Evolutionary conservation across 2,113 vertebrate genomes (phyloP), one percentile per base, ranked within the genome.

Genomic region (Dasypus novemcinctus): DNA sequence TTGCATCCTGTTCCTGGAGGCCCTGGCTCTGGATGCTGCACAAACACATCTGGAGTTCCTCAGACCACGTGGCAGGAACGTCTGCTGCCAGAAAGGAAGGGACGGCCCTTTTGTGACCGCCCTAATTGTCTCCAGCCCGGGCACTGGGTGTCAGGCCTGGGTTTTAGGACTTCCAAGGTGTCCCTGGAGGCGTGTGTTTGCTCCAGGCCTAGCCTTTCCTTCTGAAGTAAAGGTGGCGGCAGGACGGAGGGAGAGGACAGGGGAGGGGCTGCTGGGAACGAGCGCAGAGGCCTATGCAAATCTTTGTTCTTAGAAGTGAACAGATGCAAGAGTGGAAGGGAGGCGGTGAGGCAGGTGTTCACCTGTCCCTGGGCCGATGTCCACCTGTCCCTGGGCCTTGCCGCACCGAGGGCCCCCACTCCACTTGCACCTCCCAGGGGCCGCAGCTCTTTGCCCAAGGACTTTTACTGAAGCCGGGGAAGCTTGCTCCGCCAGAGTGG

Each of bases 1-100:
- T 96, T 97, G 91, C 78, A 89, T 95, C 87, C 15, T 4, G 25
- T n/a, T 88, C 90, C 91, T 27, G 90, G 96, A 93, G 92, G 80
- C 71, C 17, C 75, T 38, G 36, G 81, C 36, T 90, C n/a, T n/a
- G n/a, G n/a, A n/a, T n/a, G 63, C 84, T 46, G 52, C 23, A 25
- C 91, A 95, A 36, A 85, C 88, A 93, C 96, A 96, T 97, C 97
- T 97, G 96, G 95, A 86, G 83, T 31, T 61, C 78, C 68, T 75
- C 87, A 94, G 92, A 27, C 82, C 84, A 14, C 76, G 18, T 43
- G 96, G 71, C 96, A 27, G 59, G 68, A 93, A n/a, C n/a, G n/a
- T n/a, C n/a, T n/a, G n/a, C n/a, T n/a, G n/a, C n/a, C n/a, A n/a
- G n/a, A n/a, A n/a, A 54, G 74, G 52, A 46, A 5, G 69, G 75